Conservation (phyloP, 2,113 vertebrate genomes). For the Spheniscus mendiculus region DNA sequence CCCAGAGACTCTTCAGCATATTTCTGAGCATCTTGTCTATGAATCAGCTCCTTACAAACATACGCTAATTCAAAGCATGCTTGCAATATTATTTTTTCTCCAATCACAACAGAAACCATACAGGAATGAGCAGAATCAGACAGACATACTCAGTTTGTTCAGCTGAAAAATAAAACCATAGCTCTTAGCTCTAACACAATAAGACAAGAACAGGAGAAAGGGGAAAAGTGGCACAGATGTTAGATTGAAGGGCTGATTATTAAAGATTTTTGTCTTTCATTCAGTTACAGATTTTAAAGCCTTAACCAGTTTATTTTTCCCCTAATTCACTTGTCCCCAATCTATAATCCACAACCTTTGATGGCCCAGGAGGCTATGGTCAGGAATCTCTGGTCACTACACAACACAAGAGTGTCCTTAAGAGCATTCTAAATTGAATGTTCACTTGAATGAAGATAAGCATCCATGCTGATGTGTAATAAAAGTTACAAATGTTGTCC, state of each 20-base stretch:
- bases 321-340: fast-evolving
- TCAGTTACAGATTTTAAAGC: neutral
- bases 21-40: neutral
- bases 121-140: neutral
- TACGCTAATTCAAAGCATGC: neutral
- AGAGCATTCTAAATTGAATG: neutral
- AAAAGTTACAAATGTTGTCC: neutral
- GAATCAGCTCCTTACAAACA: neutral
- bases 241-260: neutral
- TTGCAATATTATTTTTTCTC: neutral
- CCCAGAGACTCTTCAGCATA: neutral
- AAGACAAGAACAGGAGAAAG: neutral
- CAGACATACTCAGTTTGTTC: neutral
- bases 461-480: neutral
- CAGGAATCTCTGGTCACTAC: neutral
- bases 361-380: neutral
- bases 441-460: neutral
- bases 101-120: neutral
- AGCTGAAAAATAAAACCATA: neutral
- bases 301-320: neutral
- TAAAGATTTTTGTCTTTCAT: neutral
- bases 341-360: neutral
- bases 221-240: neutral
- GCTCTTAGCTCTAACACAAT: neutral
- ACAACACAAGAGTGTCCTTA: neutral